These are phyloP conservation scores for Danio choprae DNA, from an alignment of 2,797 vertebrate species.

Conservation along the genomic window DNA sequence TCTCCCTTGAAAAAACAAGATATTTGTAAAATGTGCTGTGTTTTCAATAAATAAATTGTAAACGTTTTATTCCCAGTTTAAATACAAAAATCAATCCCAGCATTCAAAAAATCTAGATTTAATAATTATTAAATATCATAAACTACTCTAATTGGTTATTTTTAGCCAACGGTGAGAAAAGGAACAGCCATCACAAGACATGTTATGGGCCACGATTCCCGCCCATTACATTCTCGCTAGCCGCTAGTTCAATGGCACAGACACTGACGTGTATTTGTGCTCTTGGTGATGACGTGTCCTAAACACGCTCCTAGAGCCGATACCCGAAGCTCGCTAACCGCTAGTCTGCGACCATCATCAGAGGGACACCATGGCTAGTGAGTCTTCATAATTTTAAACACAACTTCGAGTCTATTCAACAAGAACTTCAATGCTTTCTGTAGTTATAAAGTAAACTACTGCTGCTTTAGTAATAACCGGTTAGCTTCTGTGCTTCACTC, in stretches of 20 bases:
- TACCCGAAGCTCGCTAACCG: constrained; percentile 76
- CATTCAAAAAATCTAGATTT: neutral
- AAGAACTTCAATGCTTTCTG: neutral
- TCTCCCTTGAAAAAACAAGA: no score
- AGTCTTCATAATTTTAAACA: constrained; percentile 54
- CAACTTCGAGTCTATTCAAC: neutral
- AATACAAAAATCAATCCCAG: neutral
- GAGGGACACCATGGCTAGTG: constrained; percentile 79
- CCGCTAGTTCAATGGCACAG: neutral
- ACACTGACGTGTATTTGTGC: constrained; percentile 76
- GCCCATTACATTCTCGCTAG: neutral
- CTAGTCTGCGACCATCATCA: constrained; percentile 59
- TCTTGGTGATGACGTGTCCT: constrained; percentile 84
- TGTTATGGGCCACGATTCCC: neutral
- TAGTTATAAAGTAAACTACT: constrained; percentile 36
- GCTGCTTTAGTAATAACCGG: neutral
- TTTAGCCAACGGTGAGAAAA: neutral
- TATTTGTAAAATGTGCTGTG: neutral
- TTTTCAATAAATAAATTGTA: neutral
- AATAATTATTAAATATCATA: neutral
- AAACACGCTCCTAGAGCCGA: constrained; percentile 64
- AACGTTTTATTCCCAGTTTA: neutral
- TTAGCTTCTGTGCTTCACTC: neutral
- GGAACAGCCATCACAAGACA: neutral
- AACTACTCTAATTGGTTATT: neutral